Evolutionary conservation across 2,797 vertebrate species (phyloP), one percentile per base, ranked within the genome.

Genomic region (Pantherophis vulpinus): DNA sequence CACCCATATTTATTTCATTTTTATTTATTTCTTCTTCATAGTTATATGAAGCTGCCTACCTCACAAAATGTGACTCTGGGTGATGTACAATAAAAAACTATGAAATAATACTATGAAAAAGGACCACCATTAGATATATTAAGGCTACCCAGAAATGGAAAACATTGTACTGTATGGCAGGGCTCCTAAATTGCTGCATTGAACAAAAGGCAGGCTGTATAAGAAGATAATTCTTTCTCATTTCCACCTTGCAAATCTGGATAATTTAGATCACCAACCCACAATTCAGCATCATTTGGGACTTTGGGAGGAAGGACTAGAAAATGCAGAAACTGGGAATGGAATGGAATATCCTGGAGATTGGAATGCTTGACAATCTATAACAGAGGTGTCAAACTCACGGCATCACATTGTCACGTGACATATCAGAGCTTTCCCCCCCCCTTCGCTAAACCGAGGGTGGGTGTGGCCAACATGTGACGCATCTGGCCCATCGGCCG

Each of bases 401-500:
- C 1, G 5, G 58, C 18, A 23, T 59, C 58, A 59, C 58, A 20
- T 59, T 20, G 16, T 59, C 58, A 59, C 5, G 18, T 59, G 58
- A 59, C 2, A 4, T 59, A 7, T 59, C 18, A 23, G 1, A 23
- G 6, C 18, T 59, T 23, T 59, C 7, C 18, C 6, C 18, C 18
- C 58, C 18, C 58, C 18, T 59, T 59, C 1, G 18, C 58, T 59
- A 59, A 59, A 59, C 18, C 0, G 2, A 18, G 18, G 16, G 18
- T 59, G 58, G 58, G 58, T 1, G 3, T 59, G 55, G 18, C 18
- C 58, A 59, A 23, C 1, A 23, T 23, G 58, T 59, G 18, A 59
- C 0, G 18, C 58, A 59, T 20, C 18, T 6, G 5, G 58, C 18
- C 5, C 11, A 1, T 3, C 1, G 1, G 58, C 18, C 4, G 58